Evolutionary conservation across 2,888 invertebrate genomes (phyloP), one percentile per base, ranked within the genome.

Genomic region (Brenthis daphne): DNA sequence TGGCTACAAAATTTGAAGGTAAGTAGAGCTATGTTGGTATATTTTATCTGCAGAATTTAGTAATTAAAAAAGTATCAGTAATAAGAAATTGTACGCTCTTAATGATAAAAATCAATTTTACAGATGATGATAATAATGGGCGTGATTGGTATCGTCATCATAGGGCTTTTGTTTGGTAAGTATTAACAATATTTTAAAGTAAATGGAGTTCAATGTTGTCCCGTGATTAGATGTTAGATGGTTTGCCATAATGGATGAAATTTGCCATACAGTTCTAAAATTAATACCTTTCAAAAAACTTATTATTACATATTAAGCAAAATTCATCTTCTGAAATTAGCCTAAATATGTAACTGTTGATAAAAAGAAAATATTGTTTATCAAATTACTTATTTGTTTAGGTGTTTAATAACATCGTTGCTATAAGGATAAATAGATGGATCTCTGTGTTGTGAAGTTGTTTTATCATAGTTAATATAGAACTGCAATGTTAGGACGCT

Each of bases 1-100:
- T 99, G 99, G 99, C 96, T 98, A 95, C 98, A 99, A 92, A 99
- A 99, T 91, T 94, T 98, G 82, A 99, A 99, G 95, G 96, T 95
- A 84, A 3, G 13, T 53, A 51, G n/a, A 51, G n/a, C 11, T 20
- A 14, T 29, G 6, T 12, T 14, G 16, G 3, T 61, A 1, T 50
- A 77, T 47, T 50, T 16, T 8, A 37, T 37, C 37, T 43, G 11
- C 8, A 43, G 37, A 43, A 43, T 43, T 11, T 11, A 8, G 37
- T 11, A 12, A 20, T 24, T 54, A 16, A 20, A 54, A 16, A 54
- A 3, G 24, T 8, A 53, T 53, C 8, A n/a, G 20, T 16, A 57
- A 16, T 12, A 4, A 48, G 2, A 48, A 43, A 43, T 8, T 6
- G 37, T 43, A 43, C 8, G 37, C 37, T 43, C 1, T 29, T 48